phyloP scores from a whole-genome alignment of 2,797 vertebrate species.

The Strix occidentalis region DNA sequence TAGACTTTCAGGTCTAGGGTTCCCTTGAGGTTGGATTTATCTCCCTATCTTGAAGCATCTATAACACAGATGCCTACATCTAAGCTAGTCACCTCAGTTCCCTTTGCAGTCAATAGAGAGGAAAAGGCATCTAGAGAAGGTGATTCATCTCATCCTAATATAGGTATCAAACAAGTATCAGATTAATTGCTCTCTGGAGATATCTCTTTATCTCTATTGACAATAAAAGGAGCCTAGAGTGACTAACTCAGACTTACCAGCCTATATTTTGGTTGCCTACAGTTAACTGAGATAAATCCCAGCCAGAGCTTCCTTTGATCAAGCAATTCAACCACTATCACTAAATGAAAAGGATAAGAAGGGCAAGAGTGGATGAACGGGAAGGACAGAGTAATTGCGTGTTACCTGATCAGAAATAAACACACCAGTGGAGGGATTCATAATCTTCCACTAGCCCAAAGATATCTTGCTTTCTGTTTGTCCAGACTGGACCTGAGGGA shows the following conservation, averaged over 20 bases:
- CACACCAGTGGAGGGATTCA: background rate
- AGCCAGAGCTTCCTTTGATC: slow-evolving; percentile 34
- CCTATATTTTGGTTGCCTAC: background rate
- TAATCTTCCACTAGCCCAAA: background rate
- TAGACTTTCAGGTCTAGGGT: background rate
- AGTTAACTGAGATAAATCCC: slow-evolving; percentile 42
- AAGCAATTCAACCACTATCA: slow-evolving; percentile 21
- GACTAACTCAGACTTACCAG: slow-evolving; percentile 42
- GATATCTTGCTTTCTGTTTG: background rate
- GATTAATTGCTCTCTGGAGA: slow-evolving; percentile 48
- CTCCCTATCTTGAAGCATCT: background rate
- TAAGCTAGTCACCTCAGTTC: background rate
- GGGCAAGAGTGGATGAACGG: background rate
- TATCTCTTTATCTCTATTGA: slow-evolving; percentile 51
- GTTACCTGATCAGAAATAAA: background rate
- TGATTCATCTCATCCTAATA: slow-evolving; percentile 41
- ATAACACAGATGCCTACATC: background rate
- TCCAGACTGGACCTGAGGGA: background rate
- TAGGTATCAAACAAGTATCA: slow-evolving; percentile 31
- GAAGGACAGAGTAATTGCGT: background rate
- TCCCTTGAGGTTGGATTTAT: slow-evolving; percentile 17
- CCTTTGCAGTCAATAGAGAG: background rate
- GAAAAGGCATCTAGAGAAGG: background rate
- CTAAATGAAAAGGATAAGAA: slow-evolving; percentile 18
- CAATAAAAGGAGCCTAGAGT: slow-evolving; percentile 45